A percentile compares a stretch with the other conserved stretches of the same genome.
These are phyloP conservation scores for Synergus itoensis DNA, from an alignment of 2,888 invertebrate genomes.

Conservation along the genomic window DNA sequence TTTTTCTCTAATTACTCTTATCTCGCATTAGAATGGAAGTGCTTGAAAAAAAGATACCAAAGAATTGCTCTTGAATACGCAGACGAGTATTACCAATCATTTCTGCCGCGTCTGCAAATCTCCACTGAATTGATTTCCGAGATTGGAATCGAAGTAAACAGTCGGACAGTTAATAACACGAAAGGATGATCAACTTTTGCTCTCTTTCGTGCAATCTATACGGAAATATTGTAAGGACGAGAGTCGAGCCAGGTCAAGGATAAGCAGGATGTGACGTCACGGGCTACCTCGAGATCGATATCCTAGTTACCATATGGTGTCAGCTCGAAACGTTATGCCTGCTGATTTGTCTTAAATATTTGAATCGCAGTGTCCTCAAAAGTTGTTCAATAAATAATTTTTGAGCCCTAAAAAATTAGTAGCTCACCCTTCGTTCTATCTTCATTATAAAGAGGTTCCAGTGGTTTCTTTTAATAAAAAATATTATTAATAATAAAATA, in stretches of 20 bases:
- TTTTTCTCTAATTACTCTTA: slow-evolving; percentile 1
- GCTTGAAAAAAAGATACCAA: neutral
- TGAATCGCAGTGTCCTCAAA: neutral
- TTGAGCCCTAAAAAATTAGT: neutral
- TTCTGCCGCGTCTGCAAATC: slow-evolving; percentile 14
- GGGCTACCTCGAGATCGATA: slow-evolving; percentile 73
- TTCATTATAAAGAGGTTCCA: neutral
- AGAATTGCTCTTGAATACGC: neutral
- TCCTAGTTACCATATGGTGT: slow-evolving; percentile 57
- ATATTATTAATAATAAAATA: too few relatives aligned
- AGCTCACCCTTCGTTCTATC: neutral
- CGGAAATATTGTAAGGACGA: slow-evolving; percentile 63
- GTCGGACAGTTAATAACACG: slow-evolving; percentile 10
- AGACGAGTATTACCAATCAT: neutral
- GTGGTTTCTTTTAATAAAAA: neutral
- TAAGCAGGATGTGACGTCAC: slow-evolving; percentile 77
- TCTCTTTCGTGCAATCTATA: slow-evolving; percentile 49
- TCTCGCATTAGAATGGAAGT: neutral
- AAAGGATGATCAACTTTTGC: slow-evolving; percentile 42
- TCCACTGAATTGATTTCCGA: slow-evolving; percentile 31
- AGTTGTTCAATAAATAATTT: neutral
- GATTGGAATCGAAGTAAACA: slow-evolving; percentile 31
- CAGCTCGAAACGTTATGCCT: slow-evolving; percentile 57
- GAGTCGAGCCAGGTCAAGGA: slow-evolving; percentile 75
- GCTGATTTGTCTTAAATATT: slow-evolving; percentile 50